Conservation (phyloP, 2,113 vertebrate genomes). For the Cyprinodon variegatus region DNA sequence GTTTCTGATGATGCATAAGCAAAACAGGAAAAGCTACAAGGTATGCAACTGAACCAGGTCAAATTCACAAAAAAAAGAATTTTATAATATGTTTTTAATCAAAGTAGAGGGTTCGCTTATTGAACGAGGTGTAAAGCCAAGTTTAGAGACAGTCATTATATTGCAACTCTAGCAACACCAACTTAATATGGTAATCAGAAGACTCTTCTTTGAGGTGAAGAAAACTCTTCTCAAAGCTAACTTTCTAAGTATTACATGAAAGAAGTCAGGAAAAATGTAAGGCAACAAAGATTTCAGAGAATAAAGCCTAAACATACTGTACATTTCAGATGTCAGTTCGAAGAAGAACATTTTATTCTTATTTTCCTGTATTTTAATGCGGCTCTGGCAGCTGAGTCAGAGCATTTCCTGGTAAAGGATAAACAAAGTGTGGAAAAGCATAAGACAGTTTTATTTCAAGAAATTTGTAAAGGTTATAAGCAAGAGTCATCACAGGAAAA, state of each 20-base stretch:
- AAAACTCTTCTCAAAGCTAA: too few species aligned
- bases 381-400: neutral
- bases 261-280: neutral
- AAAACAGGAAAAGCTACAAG: constrained; percentile 36
- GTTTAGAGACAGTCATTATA: constrained; percentile 4
- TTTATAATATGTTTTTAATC: constrained; percentile 56
- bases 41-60: constrained; percentile 38
- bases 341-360: neutral
- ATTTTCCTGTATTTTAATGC: neutral
- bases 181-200: neutral
- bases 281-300: neutral
- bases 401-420: neutral
- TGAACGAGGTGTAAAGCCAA: constrained; percentile 45
- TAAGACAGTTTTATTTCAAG: neutral
- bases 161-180: neutral
- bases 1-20: constrained; percentile 38
- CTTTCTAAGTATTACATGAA: too few species aligned
- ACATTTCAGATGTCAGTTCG: neutral
- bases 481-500: neutral
- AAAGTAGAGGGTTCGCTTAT: constrained; percentile 33
- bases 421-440: neutral
- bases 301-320: neutral
- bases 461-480: neutral
- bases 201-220: neutral
- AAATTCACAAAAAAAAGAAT: constrained; percentile 43